Conservation (phyloP, 1,140 invertebrate species). For the Lasioglossum albipes region DNA sequence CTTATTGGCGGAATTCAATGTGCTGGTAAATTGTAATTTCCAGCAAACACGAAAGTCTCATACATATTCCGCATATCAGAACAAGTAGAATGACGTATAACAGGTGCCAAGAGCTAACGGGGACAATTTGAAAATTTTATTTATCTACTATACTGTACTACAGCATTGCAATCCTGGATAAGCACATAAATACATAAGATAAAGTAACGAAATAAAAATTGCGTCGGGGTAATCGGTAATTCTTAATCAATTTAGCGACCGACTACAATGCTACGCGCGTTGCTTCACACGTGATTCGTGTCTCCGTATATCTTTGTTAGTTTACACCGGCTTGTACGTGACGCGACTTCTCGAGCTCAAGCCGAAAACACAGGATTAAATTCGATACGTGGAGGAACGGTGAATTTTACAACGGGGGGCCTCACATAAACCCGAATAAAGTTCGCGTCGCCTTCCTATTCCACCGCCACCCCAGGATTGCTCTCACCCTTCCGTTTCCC, state of each 20-base stretch:
- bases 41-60: no score
- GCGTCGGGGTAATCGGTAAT: not conserved
- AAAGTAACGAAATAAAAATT: not conserved
- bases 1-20: no score
- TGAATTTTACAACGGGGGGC: conserved; percentile 57
- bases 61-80: no score
- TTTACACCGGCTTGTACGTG: conserved; percentile 47
- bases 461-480: conserved; percentile 37
- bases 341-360: conserved; percentile 49
- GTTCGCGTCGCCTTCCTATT: conserved; percentile 27
- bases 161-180: no score
- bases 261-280: not conserved
- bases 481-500: conserved; percentile 48
- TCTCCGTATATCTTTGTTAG: conserved; percentile 55
- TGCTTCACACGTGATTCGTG: conserved; percentile 16
- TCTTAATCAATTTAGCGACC: not conserved
- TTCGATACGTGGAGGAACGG: conserved; percentile 41
- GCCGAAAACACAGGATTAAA: conserved; percentile 47
- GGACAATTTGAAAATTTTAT: no score
- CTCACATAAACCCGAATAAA: conserved; percentile 61
- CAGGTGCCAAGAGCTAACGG: no score
- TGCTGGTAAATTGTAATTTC: no score
- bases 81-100: no score
- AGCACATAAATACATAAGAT: no score
- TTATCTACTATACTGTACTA: no score